Percentiles rank a stretch among this genome's conserved stretches.
These are phyloP conservation scores for Misgurnus anguillicaudatus DNA, from an alignment of 2,113 vertebrate species.

Conservation along the genomic window DNA sequence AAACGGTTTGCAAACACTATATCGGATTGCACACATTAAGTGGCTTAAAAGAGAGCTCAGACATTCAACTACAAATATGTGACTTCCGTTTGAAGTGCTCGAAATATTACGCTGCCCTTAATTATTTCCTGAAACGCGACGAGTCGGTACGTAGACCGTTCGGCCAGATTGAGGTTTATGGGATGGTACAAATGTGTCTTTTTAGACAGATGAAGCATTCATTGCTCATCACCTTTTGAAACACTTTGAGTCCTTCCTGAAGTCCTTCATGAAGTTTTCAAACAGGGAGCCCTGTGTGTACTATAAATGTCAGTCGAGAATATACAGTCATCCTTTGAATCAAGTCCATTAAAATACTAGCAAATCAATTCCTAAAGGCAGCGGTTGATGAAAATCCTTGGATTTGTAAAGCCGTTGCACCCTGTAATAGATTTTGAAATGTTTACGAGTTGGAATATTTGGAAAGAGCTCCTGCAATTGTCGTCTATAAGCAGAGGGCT, in stretches of 20 bases:
- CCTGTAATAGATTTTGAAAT: constrained; percentile 45
- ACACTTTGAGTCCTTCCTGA: neutral
- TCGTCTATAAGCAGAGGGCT: constrained; percentile 44
- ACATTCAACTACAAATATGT: constrained; percentile 54
- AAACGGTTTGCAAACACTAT: constrained; percentile 76
- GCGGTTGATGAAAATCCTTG: constrained; percentile 35
- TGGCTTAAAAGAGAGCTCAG: constrained; percentile 70
- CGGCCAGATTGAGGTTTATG: neutral
- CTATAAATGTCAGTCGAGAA: neutral
- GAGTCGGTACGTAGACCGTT: neutral
- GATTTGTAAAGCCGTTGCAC: constrained; percentile 30
- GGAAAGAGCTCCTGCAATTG: constrained; percentile 54
- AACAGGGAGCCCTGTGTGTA: neutral
- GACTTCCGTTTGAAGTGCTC: constrained; percentile 30
- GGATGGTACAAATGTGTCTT: constrained; percentile 14
- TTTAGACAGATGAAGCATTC: constrained; percentile 30
- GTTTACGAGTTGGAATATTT: constrained; percentile 57
- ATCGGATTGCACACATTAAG: constrained; percentile 74
- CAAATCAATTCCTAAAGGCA: constrained; percentile 36
- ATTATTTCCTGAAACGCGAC: constrained; percentile 44
- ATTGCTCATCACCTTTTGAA: constrained; percentile 6
- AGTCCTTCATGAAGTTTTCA: neutral
- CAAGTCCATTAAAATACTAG: constrained; percentile 37
- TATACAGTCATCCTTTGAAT: constrained; percentile 35
- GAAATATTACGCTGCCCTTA: constrained; percentile 23